phyloP scores from a whole-genome alignment of 2,888 invertebrate species.

The Platycheirus albimanus region DNA sequence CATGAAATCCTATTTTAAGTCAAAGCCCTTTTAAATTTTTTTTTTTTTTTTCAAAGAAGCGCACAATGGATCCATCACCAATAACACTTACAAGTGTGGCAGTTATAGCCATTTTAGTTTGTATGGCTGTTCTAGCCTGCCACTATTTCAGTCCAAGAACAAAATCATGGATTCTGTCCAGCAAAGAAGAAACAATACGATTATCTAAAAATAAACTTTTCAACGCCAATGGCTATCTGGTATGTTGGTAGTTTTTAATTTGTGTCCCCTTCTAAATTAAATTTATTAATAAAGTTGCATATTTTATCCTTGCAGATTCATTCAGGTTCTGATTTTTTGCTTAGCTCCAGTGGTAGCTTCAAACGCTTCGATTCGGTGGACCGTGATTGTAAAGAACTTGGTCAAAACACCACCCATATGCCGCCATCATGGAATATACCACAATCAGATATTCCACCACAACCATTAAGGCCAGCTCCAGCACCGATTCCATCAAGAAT shows the following conservation, averaged over 20 bases:
- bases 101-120: slow-evolving; percentile 79
- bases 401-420: slow-evolving; percentile 81
- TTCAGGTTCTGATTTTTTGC: slow-evolving; percentile 86
- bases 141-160: slow-evolving; percentile 81
- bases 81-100: slow-evolving; percentile 79
- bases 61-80: slow-evolving; percentile 78
- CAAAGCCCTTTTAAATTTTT: too few relatives aligned
- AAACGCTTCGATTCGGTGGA: slow-evolving; percentile 87
- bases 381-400: slow-evolving; percentile 84
- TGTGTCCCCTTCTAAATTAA: neutral
- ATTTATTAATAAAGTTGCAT: neutral
- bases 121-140: slow-evolving; percentile 80
- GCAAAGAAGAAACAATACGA: slow-evolving; percentile 82
- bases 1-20: too few relatives aligned
- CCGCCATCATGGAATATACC: slow-evolving; percentile 82
- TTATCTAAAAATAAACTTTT: slow-evolving; percentile 83
- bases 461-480: slow-evolving; percentile 86
- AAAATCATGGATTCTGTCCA: slow-evolving; percentile 81
- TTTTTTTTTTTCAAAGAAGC: slow-evolving; percentile 5
- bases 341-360: slow-evolving; percentile 86
- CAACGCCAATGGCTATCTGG: slow-evolving; percentile 87
- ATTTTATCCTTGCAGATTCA: slow-evolving; percentile 83
- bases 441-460: slow-evolving; percentile 85
- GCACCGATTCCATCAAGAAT: slow-evolving; percentile 77
- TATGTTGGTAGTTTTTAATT: slow-evolving; percentile 80